Conservation (phyloP, 2,797 vertebrate species). For the Hyperoplus immaculatus region DNA sequence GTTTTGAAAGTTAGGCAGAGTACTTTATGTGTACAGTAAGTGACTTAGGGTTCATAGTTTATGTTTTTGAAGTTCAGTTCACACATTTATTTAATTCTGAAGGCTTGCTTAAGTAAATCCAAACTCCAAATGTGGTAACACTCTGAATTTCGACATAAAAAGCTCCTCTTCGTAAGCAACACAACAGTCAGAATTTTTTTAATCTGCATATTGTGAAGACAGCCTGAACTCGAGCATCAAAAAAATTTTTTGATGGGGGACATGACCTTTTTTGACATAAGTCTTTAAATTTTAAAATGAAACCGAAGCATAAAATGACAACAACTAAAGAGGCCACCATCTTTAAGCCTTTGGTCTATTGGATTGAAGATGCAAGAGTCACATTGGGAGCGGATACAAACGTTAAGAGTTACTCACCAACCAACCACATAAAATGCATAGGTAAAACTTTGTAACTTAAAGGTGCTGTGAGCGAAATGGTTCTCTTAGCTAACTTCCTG, state of each 20-base stretch:
- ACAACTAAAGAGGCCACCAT: too few species aligned
- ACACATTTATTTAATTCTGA: constrained; percentile 10
- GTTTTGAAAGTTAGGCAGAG: constrained; percentile 4
- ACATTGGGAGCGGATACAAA: not conserved
- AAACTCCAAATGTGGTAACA: constrained; percentile 1
- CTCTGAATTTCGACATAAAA: constrained; percentile 17
- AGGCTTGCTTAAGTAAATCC: not conserved
- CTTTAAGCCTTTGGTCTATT: not conserved
- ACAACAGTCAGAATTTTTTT: constrained; percentile 18
- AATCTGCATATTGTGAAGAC: constrained; percentile 38
- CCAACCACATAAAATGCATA: not conserved
- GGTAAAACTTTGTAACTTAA: not conserved
- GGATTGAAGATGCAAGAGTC: not conserved
- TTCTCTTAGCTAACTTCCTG: too few species aligned
- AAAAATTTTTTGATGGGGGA: not conserved
- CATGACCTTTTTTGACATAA: constrained; percentile 34
- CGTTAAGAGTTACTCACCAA: not conserved
- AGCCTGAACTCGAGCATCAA: not conserved
- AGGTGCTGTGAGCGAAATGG: too few species aligned
- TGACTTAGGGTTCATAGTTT: not conserved
- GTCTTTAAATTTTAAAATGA: constrained; percentile 18
- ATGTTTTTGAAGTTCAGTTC: constrained; percentile 25
- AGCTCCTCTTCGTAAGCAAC: not conserved
- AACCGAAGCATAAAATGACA: constrained; percentile 22
- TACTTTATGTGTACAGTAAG: not conserved